These are phyloP conservation scores for Norana najaformis DNA, from an alignment of 2,888 invertebrate genomes.

Conservation along the genomic window DNA sequence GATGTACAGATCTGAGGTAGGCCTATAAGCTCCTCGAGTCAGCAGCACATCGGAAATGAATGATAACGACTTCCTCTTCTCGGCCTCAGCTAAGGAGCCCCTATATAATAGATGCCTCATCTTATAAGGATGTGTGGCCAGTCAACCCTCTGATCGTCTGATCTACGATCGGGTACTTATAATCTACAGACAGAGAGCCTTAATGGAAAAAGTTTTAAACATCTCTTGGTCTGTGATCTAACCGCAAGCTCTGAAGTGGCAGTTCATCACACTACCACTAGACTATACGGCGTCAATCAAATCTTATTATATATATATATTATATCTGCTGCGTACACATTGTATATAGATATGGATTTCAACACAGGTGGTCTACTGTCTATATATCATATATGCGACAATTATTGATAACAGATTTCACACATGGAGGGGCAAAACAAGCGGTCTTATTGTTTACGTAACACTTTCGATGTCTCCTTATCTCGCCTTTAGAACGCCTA, in stretches of 20 bases:
- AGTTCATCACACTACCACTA: background rate
- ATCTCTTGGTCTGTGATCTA: background rate
- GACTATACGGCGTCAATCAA: background rate
- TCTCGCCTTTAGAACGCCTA: background rate
- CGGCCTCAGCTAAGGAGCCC: too few relatives aligned
- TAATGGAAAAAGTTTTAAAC: background rate
- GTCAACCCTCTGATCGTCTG: background rate
- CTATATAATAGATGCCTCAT: too few relatives aligned
- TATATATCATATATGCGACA: background rate
- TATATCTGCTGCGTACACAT: background rate
- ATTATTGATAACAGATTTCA: conserved; percentile 6
- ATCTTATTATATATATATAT: conserved; percentile 16
- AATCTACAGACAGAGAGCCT: background rate
- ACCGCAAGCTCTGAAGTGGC: background rate
- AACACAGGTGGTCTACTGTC: background rate
- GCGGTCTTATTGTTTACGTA: conserved; percentile 8
- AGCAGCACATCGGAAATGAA: background rate
- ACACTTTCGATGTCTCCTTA: background rate
- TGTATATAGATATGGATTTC: background rate
- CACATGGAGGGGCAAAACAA: background rate
- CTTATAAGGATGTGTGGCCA: background rate
- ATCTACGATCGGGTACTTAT: background rate
- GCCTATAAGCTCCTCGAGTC: background rate
- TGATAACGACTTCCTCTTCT: background rate
- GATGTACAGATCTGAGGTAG: too few relatives aligned